Evolutionary conservation across 2,113 vertebrate species (phyloP).

Genomic region (Columba janthina): DNA sequence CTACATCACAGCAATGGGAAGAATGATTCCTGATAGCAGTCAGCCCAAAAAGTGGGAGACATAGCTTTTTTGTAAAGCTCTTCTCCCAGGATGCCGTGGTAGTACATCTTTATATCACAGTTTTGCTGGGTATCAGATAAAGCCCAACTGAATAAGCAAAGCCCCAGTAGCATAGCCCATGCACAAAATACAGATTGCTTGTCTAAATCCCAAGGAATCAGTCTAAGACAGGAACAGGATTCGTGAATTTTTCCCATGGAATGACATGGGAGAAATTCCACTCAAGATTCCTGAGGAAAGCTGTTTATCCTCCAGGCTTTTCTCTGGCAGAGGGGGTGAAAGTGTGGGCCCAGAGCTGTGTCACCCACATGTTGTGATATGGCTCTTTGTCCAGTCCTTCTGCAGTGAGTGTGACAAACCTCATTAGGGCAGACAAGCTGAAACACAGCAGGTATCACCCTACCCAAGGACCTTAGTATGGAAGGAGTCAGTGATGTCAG

Average conservation of each 20-base stretch:
- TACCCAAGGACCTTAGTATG: not conserved
- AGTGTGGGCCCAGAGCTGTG: not conserved
- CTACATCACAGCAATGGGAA: not conserved
- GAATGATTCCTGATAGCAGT: not conserved
- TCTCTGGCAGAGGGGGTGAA: not conserved
- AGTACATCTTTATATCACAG: not conserved
- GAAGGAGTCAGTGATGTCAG: not conserved
- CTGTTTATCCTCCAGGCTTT: not conserved
- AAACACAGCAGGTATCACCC: not conserved
- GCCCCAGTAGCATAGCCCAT: not conserved
- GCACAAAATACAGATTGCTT: not conserved
- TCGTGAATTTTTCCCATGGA: not conserved
- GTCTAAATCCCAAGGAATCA: not conserved
- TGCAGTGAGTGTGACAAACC: not conserved
- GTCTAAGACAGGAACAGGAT: not conserved
- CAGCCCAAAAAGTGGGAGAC: not conserved
- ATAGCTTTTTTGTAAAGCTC: not conserved
- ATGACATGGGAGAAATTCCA: not conserved
- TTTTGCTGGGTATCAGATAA: not conserved
- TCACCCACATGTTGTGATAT: accelerated
- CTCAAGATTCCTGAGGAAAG: not conserved
- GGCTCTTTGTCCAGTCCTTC: not conserved
- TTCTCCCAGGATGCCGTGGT: not conserved
- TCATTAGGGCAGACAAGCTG: accelerated
- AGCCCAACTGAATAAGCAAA: not conserved